Percentiles rank a stretch among this genome's conserved stretches.
phyloP scores from a whole-genome alignment of 2,888 invertebrate species.

The Tetramorium bicarinatum region DNA sequence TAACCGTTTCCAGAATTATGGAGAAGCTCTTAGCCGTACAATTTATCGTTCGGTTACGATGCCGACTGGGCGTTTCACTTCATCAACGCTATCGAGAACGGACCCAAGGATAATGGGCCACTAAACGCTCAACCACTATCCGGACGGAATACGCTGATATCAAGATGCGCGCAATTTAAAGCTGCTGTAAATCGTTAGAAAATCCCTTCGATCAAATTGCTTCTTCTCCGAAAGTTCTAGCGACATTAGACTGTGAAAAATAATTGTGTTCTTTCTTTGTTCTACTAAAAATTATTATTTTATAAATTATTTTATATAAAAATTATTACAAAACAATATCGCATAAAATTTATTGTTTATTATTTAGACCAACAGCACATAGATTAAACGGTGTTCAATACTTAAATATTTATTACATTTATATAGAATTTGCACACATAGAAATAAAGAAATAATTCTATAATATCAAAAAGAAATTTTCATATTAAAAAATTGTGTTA shows the following conservation, averaged over 20 bases:
- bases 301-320: too few species aligned
- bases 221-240: constrained; percentile 2
- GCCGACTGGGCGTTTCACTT: constrained; percentile 68
- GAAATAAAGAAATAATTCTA: not conserved
- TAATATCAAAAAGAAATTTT: not conserved
- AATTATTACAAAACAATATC: not conserved
- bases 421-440: not conserved
- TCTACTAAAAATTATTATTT: too few species aligned
- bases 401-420: not conserved
- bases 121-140: constrained; percentile 66
- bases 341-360: not conserved
- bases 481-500: not conserved
- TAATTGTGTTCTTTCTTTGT: not conserved
- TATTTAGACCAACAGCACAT: not conserved
- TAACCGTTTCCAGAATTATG: constrained; percentile 70
- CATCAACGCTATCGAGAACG: constrained; percentile 72
- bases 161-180: constrained; percentile 57
- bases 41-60: constrained; percentile 68
- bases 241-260: not conserved
- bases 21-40: constrained; percentile 61
- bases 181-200: constrained; percentile 41
- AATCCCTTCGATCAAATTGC: constrained; percentile 22
- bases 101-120: constrained; percentile 68
- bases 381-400: not conserved
- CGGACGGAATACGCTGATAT: constrained; percentile 39